Evolutionary conservation across 2,888 invertebrate genomes (phyloP).

Genomic region (Ichneumoninae sp.): DNA sequence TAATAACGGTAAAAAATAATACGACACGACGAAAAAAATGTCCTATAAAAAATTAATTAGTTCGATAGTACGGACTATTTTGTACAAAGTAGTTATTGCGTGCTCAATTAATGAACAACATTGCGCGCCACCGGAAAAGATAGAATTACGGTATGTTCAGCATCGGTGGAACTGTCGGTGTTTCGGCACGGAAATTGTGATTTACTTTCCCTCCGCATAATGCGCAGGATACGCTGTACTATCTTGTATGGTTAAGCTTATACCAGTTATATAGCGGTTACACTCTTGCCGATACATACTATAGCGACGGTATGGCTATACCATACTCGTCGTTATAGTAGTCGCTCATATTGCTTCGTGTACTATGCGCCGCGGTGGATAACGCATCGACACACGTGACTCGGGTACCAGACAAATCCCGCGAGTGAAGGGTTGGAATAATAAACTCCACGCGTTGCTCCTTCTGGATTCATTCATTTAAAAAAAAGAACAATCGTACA

Average conservation of each 20-base stretch:
- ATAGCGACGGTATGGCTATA: conserved; percentile 2
- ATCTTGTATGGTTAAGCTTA: conserved; percentile 67
- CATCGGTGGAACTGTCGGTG: conserved; percentile 64
- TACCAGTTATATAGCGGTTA: conserved; percentile 5
- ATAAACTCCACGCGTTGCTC: conserved; percentile 26
- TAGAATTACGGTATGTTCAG: conserved; percentile 74
- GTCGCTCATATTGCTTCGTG: conserved; percentile 13
- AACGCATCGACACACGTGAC: conserved; percentile 58
- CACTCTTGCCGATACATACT: not conserved
- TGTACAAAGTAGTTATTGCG: not conserved
- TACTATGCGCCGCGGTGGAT: conserved; percentile 16
- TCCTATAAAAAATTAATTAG: not conserved
- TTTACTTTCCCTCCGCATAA: conserved; percentile 81
- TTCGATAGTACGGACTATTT: not conserved
- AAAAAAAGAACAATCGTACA: conserved; percentile 25
- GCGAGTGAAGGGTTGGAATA: conserved; percentile 61
- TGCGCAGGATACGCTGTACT: conserved; percentile 72
- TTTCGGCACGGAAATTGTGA: conserved; percentile 79
- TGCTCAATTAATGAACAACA: conserved; percentile 9
- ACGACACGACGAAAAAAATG: not conserved
- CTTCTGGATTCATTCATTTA: conserved; percentile 49
- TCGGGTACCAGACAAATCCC: conserved; percentile 36
- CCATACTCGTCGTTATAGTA: conserved; percentile 23
- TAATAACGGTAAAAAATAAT: too few species aligned
- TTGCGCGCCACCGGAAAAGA: conserved; percentile 72